Percentiles rank a stretch among this genome's conserved stretches.
Conservation (phyloP, 1,140 invertebrate species). For the Rhopalosiphum padi region DNA sequence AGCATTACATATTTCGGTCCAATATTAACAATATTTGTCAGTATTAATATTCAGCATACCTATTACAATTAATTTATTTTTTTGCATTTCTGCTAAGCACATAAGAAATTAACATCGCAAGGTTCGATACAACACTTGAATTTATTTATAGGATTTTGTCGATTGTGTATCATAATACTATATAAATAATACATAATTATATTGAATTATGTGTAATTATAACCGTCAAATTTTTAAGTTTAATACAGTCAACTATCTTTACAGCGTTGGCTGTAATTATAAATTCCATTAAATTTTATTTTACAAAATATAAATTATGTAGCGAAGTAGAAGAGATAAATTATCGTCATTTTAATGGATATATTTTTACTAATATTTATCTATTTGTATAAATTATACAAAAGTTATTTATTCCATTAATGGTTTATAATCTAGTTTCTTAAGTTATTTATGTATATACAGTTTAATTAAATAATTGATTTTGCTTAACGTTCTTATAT, state of each 20-base stretch:
- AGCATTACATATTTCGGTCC: too few species aligned
- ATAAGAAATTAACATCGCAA: not conserved
- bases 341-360: not conserved
- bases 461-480: not conserved
- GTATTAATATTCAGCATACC: too few species aligned
- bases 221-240: too few species aligned
- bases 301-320: too few species aligned
- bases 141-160: not conserved
- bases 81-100: too few species aligned
- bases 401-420: not conserved
- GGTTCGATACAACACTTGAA: not conserved
- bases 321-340: too few species aligned
- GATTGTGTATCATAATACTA: not conserved
- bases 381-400: not conserved
- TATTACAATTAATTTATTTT: too few species aligned
- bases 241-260: too few species aligned
- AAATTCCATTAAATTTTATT: too few species aligned
- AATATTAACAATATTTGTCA: too few species aligned
- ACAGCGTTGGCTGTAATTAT: too few species aligned
- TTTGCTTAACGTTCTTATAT: not conserved
- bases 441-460: not conserved
- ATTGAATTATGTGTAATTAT: not conserved
- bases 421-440: not conserved
- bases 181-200: not conserved
- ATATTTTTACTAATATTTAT: not conserved